Evolutionary conservation across 2,113 vertebrate genomes (phyloP).

Genomic region (Beaufortia kweichowensis): DNA sequence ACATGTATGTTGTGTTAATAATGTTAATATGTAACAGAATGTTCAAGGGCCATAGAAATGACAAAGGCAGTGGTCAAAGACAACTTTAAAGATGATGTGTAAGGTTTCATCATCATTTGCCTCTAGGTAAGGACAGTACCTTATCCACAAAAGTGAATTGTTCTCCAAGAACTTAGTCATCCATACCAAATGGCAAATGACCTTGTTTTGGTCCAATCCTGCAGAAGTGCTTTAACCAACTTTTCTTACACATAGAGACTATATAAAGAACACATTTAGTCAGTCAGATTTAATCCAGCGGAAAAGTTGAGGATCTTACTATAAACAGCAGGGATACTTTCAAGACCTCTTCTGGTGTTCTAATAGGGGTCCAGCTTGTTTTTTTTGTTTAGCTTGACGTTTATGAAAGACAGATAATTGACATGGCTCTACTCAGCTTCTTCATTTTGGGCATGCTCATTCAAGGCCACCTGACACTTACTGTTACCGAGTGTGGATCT

Average conservation of each 20-base stretch:
- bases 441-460: constrained; percentile 60
- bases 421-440: constrained; percentile 62
- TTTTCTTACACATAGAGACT: constrained; percentile 44
- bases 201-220: constrained; percentile 70
- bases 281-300: constrained; percentile 28
- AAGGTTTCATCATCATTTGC: constrained; percentile 67
- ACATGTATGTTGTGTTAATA: too few relatives aligned
- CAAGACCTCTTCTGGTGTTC: background rate
- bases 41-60: constrained; percentile 40
- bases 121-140: constrained; percentile 55
- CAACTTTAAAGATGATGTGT: constrained; percentile 63
- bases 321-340: background rate
- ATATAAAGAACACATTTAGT: constrained; percentile 51
- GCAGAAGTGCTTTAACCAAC: constrained; percentile 20
- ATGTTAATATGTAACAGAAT: constrained; percentile 43
- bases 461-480: constrained; percentile 61
- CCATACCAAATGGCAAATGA: constrained; percentile 58
- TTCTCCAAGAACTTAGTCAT: constrained; percentile 51
- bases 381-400: constrained; percentile 41
- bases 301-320: background rate
- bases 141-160: constrained; percentile 67
- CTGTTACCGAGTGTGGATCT: constrained; percentile 52
- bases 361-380: background rate
- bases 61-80: constrained; percentile 63
- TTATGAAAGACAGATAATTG: constrained; percentile 51